Conservation (phyloP, 2,888 invertebrate species). For the Stegophylla sp. region DNA sequence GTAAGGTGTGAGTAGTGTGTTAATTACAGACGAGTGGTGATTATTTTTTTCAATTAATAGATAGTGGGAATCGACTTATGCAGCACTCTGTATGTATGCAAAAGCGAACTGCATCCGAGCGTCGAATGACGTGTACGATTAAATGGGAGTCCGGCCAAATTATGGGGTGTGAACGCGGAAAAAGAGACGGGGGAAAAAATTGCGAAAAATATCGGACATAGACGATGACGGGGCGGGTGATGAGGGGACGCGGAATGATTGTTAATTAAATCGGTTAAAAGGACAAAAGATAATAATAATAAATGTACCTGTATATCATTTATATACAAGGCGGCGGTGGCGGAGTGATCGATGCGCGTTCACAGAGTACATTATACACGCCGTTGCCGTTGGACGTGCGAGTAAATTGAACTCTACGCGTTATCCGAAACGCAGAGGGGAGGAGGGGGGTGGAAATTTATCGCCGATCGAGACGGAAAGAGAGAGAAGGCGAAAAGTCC, state of each 20-base stretch:
- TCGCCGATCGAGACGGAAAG: constrained; percentile 18
- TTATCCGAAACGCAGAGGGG: constrained; percentile 27
- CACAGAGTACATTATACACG: background rate
- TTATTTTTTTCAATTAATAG: too few species aligned
- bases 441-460: constrained; percentile 49
- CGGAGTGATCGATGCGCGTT: constrained; percentile 28
- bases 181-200: too few species aligned
- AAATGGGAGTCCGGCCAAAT: too few species aligned
- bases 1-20: too few species aligned
- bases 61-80: too few species aligned
- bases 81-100: too few species aligned
- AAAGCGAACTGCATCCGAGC: too few species aligned
- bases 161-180: too few species aligned
- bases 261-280: constrained; percentile 51
- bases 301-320: background rate
- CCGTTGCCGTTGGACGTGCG: constrained; percentile 18
- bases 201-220: background rate
- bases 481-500: background rate
- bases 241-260: background rate
- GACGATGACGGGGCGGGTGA: background rate
- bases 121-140: too few species aligned
- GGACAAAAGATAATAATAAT: constrained; percentile 1
- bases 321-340: background rate
- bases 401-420: constrained; percentile 32
- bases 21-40: too few species aligned